These are phyloP conservation scores for Chinchilla lanigera DNA, from an alignment of 2,113 vertebrate species.

Conservation along the genomic window DNA sequence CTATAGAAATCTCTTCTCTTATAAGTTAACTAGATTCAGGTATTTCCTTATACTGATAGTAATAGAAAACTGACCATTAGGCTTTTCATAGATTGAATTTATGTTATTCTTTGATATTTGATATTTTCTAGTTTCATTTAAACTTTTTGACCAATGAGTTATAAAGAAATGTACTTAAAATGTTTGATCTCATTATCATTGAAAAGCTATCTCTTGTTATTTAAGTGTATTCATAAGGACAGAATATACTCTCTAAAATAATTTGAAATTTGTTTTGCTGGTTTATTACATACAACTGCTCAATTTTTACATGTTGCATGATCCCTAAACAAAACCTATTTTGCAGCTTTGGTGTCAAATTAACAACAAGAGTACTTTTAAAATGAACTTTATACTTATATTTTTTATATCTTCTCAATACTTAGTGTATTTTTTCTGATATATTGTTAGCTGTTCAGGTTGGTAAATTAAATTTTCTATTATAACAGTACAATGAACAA, in stretches of 20 bases:
- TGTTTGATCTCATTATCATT: neutral
- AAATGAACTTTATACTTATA: neutral
- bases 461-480: neutral
- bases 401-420: neutral
- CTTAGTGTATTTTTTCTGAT: neutral
- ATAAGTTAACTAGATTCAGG: neutral
- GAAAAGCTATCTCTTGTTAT: neutral
- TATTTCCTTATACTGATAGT: neutral
- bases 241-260: neutral
- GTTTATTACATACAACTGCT: neutral
- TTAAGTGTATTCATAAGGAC: neutral
- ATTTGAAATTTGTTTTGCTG: conserved; percentile 26
- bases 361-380: neutral
- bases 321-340: neutral
- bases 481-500: neutral
- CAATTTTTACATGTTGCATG: neutral
- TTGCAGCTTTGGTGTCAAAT: neutral
- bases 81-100: neutral
- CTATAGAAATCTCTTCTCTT: neutral
- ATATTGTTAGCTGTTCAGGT: neutral
- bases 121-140: neutral
- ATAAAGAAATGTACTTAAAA: neutral
- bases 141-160: neutral
- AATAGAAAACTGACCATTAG: neutral
- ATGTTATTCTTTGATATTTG: neutral